Evolutionary conservation across 2,888 invertebrate genomes (phyloP).

Genomic region (Tiphia femorata): DNA sequence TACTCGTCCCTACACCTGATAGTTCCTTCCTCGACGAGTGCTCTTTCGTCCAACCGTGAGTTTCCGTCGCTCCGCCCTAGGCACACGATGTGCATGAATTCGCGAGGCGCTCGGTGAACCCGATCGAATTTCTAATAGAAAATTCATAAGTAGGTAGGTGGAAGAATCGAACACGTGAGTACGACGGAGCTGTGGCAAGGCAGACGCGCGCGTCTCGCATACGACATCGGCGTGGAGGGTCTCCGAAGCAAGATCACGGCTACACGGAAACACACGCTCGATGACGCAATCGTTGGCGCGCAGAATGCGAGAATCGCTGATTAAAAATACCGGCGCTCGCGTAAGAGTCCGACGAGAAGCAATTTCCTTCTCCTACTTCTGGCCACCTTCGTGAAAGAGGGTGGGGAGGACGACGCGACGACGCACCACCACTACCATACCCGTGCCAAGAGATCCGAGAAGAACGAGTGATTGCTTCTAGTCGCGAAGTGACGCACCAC

Average conservation of each 20-base stretch:
- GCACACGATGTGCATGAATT: too few relatives aligned
- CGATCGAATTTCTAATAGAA: too few relatives aligned
- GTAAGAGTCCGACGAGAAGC: constrained; percentile 6
- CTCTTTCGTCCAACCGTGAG: too few relatives aligned
- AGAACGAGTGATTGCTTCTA: neutral
- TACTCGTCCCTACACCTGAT: too few relatives aligned
- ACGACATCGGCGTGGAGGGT: neutral
- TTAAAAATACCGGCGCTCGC: constrained; percentile 18
- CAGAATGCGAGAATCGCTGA: constrained; percentile 25
- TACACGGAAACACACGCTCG: constrained; percentile 12
- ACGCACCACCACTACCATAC: too few relatives aligned
- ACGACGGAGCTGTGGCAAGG: neutral
- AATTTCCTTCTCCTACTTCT: constrained; percentile 22
- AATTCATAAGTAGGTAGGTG: neutral
- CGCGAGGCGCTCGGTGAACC: too few relatives aligned
- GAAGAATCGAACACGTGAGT: neutral
- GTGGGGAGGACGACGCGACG: constrained; percentile 1
- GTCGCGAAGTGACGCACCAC: neutral
- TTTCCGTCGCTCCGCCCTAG: too few relatives aligned
- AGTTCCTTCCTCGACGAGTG: too few relatives aligned
- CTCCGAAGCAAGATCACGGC: constrained; percentile 29
- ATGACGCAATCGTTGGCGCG: constrained; percentile 20
- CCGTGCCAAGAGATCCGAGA: neutral
- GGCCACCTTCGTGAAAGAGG: neutral
- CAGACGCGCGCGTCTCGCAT: neutral